Base-by-base conservation (phyloP, 2,113 vertebrate species). In the Piprites chloris region DNA sequence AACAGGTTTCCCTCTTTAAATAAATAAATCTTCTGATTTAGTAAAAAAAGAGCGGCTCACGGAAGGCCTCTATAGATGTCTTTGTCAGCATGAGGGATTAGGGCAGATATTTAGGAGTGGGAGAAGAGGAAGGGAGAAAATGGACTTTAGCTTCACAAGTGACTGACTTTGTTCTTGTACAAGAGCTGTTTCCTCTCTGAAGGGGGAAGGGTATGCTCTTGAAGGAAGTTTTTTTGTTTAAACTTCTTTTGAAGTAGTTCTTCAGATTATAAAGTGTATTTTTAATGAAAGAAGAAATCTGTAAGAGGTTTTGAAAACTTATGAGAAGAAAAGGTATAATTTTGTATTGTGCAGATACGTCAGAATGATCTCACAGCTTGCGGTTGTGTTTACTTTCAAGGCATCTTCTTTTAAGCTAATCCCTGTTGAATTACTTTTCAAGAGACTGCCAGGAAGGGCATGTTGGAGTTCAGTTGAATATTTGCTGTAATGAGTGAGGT, bases 341-440 rank as follows among this genome's bases (percentile, higher is more conserved):
- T 81, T n/a, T 94, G 14, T 27, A 30, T 33, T 66, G 27, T 73
- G 37, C 21, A 56, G 47, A 15, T 89, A 55, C 89, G 33, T 90
- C 49, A 78, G 72, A 85, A 73, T 65, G 11, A 59, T 85, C 33
- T 89, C 65, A 80, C 26, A 44, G 33, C 33, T 63, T 86, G 41
- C 35, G 47, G 28, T 75, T 79, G 53, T 74, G 46, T 89, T 89
- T 95, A 84, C 63, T 95, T 86, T 84, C 30, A 90, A 72, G 61
- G 33, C 50, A 86, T 90, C 86, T 80, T 86, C 67, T 87, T 92
- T 84, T 86, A 75, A 82, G 22, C 19, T 94, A 82, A 89, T 87
- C 58, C 22, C 21, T 53, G 14, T 28, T 81, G 68, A 78, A 9
- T 89, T 8, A 84, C 47, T 79, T 96, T 85, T 91, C 32, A 77